phyloP scores from a whole-genome alignment of 1,140 invertebrate species.

The Mercenaria mercenaria region DNA sequence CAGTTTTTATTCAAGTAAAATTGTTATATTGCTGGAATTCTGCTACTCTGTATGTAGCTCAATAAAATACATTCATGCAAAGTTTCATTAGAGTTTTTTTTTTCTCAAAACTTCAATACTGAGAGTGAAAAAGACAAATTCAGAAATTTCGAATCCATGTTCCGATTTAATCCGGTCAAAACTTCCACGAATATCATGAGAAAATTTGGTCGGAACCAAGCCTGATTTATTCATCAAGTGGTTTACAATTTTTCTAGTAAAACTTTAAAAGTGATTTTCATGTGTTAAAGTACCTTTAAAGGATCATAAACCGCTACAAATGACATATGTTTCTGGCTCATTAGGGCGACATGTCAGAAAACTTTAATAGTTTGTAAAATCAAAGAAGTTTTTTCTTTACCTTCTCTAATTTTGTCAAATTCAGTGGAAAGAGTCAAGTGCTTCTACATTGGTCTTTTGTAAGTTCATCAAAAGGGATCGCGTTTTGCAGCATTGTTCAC shows the following conservation, averaged over 20 bases:
- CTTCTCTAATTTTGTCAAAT: neutral
- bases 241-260: neutral
- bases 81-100: no score
- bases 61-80: no score
- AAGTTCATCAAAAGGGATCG: neutral
- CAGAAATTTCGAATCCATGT: no score
- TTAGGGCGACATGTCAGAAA: neutral
- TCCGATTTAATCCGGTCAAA: no score
- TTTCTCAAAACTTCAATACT: no score
- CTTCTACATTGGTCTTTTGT: neutral
- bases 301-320: neutral
- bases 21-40: no score
- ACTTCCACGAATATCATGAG: neutral
- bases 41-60: no score
- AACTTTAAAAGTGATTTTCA: neutral
- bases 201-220: neutral
- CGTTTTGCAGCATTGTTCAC: neutral
- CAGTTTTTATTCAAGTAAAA: no score
- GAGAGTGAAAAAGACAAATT: no score
- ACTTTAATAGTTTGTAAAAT: slow-evolving; percentile 4
- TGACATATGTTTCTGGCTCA: slow-evolving; percentile 8
- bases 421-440: neutral
- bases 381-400: neutral
- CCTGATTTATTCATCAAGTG: neutral
- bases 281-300: neutral